Evolutionary conservation across 2,113 vertebrate genomes (phyloP).

Genomic region (Trichechus manatus): DNA sequence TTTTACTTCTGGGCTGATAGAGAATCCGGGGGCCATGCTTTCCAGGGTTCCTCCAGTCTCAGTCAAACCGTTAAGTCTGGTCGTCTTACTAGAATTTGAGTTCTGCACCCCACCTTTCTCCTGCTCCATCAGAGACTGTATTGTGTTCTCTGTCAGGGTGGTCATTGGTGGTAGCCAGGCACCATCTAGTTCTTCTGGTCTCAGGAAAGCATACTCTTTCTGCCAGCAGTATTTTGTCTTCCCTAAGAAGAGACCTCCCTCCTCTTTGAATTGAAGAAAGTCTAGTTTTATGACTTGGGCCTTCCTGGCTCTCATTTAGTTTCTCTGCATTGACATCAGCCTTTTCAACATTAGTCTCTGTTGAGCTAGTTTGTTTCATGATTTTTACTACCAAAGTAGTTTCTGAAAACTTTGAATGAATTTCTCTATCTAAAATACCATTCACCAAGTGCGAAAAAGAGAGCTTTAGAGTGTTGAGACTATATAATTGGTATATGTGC

Average conservation of each 20-base stretch:
- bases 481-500: background rate
- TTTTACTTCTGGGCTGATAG: no score
- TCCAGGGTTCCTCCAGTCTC: no score
- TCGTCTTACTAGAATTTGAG: no score
- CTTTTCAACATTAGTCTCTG: slow-evolving; percentile 6
- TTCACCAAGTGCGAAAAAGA: background rate
- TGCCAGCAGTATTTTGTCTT: background rate
- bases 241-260: background rate
- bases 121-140: no score
- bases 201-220: background rate
- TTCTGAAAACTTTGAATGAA: background rate
- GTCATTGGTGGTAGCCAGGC: no score
- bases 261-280: background rate
- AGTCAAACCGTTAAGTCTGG: no score
- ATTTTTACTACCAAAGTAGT: slow-evolving; percentile 38
- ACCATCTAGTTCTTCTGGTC: no score
- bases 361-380: slow-evolving; percentile 26
- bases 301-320: background rate
- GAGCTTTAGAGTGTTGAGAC: background rate
- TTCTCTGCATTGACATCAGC: slow-evolving; percentile 11
- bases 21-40: no score
- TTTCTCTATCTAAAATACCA: background rate
- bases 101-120: no score
- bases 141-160: no score
- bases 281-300: background rate